Evolutionary conservation across 1,140 invertebrate genomes (phyloP).

Genomic region (honey bee (Apis mellifera)): DNA sequence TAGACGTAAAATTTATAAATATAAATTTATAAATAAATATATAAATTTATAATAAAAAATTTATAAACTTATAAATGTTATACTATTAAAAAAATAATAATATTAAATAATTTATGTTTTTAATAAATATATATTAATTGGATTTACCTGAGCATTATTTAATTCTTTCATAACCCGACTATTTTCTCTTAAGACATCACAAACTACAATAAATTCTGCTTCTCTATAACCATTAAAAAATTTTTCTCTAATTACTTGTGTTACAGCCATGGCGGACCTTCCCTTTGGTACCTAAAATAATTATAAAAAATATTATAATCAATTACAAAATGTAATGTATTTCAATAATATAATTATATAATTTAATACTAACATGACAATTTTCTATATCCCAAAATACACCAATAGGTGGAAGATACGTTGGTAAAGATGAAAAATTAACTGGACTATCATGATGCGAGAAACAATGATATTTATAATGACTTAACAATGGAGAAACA

Average conservation of each 20-base stretch:
- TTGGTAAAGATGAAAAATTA: conserved; percentile 62
- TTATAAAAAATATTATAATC: background rate
- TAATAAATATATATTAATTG: background rate
- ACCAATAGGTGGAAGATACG: conserved; percentile 87
- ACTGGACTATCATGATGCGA: conserved; percentile 69
- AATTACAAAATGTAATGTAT: background rate
- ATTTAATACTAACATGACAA: conserved; percentile 83
- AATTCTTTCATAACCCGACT: conserved; percentile 90
- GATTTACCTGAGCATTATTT: conserved; percentile 92
- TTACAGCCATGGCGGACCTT: conserved; percentile 90
- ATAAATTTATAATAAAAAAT: no score
- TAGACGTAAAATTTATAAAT: background rate
- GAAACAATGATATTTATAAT: conserved; percentile 68
- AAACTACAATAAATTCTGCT: conserved; percentile 93
- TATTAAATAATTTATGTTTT: background rate
- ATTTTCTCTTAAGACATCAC: conserved; percentile 90
- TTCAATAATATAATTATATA: no score
- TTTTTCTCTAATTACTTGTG: conserved; percentile 88
- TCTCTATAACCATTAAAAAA: conserved; percentile 90
- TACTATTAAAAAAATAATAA: background rate
- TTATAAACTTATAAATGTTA: background rate
- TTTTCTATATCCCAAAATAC: conserved; percentile 98
- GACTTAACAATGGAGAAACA: conserved; percentile 48
- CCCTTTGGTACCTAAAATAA: conserved; percentile 87
- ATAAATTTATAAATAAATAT: no score